Conservation (phyloP, 2,797 vertebrate genomes). For the Takifugu ocellatus region DNA sequence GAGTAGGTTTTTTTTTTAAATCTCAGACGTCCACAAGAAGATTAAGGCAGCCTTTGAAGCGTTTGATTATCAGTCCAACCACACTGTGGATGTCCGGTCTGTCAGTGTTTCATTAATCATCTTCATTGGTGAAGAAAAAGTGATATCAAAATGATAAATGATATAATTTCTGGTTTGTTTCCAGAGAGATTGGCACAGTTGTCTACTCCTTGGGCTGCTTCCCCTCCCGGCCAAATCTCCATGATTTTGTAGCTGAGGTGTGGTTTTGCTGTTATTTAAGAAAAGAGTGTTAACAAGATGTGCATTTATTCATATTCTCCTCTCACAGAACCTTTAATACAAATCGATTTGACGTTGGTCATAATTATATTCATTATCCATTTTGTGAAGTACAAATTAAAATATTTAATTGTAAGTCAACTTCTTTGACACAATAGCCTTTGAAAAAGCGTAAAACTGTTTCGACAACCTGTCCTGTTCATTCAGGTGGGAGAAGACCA, state of each 20-base stretch:
- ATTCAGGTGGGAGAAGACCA: slow-evolving; percentile 87
- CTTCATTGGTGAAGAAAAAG: not conserved
- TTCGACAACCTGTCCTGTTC: slow-evolving; percentile 3
- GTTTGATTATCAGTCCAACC: slow-evolving; percentile 85
- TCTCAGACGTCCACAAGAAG: slow-evolving; percentile 75
- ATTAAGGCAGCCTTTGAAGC: slow-evolving; percentile 85
- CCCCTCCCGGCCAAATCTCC: slow-evolving; percentile 84
- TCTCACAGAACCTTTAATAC: no score
- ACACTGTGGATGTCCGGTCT: slow-evolving; percentile 89
- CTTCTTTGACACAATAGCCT: no score
- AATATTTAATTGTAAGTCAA: not conserved
- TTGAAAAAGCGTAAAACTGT: not conserved
- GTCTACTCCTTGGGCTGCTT: slow-evolving; percentile 87
- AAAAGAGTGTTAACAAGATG: no score
- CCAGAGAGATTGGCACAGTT: slow-evolving; percentile 88
- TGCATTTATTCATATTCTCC: no score
- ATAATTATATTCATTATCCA: no score
- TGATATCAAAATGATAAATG: not conserved
- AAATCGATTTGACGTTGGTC: no score
- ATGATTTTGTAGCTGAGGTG: slow-evolving; percentile 84
- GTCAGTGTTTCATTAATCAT: not conserved
- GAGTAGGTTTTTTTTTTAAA: not conserved
- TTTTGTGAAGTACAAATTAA: not conserved
- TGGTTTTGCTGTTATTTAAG: no score
- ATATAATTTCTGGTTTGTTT: slow-evolving; percentile 21